Conservation (phyloP, 2,888 invertebrate genomes). For the Aproaerema taeniolella region DNA sequence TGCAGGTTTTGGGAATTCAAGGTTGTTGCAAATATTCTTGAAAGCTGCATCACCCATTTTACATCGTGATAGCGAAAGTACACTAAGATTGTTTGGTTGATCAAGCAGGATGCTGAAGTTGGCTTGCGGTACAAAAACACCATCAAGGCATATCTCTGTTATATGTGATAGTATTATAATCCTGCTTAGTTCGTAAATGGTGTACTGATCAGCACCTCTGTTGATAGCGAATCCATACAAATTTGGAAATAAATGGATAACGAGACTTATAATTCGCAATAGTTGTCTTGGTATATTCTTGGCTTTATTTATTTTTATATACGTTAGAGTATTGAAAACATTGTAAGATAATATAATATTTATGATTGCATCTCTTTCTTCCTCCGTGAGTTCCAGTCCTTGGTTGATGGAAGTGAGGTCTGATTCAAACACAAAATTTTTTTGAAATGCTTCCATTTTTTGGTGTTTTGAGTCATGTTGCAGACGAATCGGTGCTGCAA, state of each 20-base stretch:
- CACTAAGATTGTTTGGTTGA: not conserved
- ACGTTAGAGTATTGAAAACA: too few relatives aligned
- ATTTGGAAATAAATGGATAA: slow-evolving; percentile 1
- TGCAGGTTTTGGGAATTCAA: slow-evolving; percentile 19
- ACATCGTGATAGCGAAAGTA: slow-evolving; percentile 13
- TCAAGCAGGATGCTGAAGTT: slow-evolving; percentile 8
- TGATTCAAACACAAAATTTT: too few relatives aligned
- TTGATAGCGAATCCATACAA: not conserved
- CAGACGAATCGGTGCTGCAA: too few relatives aligned
- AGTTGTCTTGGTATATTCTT: not conserved
- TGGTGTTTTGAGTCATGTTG: too few relatives aligned
- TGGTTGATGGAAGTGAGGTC: too few relatives aligned
- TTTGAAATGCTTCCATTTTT: too few relatives aligned
- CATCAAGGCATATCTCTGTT: slow-evolving; percentile 7
- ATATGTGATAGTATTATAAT: not conserved
- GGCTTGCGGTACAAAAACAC: not conserved
- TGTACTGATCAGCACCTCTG: slow-evolving; percentile 1
- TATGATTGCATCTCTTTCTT: too few relatives aligned
- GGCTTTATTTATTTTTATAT: not conserved
- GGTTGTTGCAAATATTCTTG: slow-evolving; percentile 1
- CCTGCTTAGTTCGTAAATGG: slow-evolving; percentile 3
- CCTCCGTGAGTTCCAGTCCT: too few relatives aligned
- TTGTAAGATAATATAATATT: too few relatives aligned
- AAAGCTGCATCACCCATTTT: not conserved
- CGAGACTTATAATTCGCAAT: not conserved